Conservation (phyloP, 2,797 vertebrate species). For the Anguilla obscura region DNA sequence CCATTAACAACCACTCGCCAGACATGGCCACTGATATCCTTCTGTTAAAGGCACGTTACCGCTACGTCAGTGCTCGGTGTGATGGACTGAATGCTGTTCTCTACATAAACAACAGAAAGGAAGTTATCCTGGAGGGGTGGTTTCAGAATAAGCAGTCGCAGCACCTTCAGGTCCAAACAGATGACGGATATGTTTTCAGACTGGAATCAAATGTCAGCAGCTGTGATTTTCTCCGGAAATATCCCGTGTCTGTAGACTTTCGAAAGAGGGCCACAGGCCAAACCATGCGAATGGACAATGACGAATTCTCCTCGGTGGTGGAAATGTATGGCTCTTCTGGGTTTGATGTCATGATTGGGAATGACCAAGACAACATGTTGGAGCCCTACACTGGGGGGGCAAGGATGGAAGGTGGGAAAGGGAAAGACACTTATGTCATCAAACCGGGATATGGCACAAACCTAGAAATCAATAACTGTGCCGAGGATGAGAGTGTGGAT, state of each 20-base stretch:
- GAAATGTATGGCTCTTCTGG: conserved; percentile 54
- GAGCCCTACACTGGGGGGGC: conserved; percentile 52
- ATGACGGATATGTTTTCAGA: conserved; percentile 55
- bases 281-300: conserved; percentile 36
- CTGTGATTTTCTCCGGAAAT: conserved; percentile 34
- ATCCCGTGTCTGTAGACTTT: conserved; percentile 43
- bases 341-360: conserved; percentile 55
- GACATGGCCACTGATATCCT: conserved; percentile 48
- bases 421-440: conserved; percentile 55
- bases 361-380: conserved; percentile 50
- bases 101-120: background rate
- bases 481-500: conserved; percentile 47
- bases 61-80: conserved; percentile 36
- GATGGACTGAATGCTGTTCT: conserved; percentile 25
- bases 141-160: conserved; percentile 48
- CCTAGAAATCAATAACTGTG: conserved; percentile 49
- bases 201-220: conserved; percentile 31
- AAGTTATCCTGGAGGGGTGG: conserved; percentile 49
- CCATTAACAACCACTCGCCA: conserved; percentile 52
- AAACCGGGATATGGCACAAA: conserved; percentile 41
- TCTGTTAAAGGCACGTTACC: conserved; percentile 48
- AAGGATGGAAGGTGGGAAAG: conserved; percentile 51
- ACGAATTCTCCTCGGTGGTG: conserved; percentile 34
- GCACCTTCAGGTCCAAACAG: conserved; percentile 54
- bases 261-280: conserved; percentile 26